These are phyloP conservation scores for Nerophis lumbriciformis DNA, from an alignment of 2,113 vertebrate species.

Conservation along the genomic window DNA sequence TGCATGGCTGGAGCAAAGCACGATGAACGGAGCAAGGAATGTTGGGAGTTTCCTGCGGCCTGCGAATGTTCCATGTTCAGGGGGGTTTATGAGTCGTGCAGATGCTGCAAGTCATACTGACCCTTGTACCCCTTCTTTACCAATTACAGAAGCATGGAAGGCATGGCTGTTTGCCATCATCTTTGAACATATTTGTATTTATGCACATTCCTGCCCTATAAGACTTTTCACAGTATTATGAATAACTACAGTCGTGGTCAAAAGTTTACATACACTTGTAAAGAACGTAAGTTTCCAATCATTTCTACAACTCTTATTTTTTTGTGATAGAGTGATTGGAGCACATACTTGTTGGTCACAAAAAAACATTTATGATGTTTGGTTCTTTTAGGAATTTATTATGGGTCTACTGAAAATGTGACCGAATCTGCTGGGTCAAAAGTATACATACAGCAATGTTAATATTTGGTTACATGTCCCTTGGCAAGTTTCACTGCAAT, in stretches of 20 bases:
- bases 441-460: no score
- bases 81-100: conserved; percentile 8
- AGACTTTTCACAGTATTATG: conserved; percentile 1
- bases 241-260: background rate
- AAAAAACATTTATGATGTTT: no score
- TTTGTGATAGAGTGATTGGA: no score
- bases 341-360: no score
- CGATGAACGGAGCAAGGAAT: conserved; percentile 19
- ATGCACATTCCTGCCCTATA: conserved; percentile 21
- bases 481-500: conserved; percentile 27
- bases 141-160: conserved; percentile 60
- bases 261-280: no score
- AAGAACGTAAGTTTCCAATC: no score
- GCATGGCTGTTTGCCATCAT: conserved; percentile 55
- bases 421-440: no score
- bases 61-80: conserved; percentile 38
- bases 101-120: conserved; percentile 22
- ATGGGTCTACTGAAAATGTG: no score
- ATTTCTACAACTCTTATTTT: no score
- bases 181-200: conserved; percentile 18
- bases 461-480: no score
- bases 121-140: conserved; percentile 18
- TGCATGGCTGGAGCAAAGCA: conserved; percentile 57
- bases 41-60: conserved; percentile 21
- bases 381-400: no score